These are phyloP conservation scores for Yoshiicerus persimilis DNA, from an alignment of 1,140 invertebrate genomes.

Conservation along the genomic window DNA sequence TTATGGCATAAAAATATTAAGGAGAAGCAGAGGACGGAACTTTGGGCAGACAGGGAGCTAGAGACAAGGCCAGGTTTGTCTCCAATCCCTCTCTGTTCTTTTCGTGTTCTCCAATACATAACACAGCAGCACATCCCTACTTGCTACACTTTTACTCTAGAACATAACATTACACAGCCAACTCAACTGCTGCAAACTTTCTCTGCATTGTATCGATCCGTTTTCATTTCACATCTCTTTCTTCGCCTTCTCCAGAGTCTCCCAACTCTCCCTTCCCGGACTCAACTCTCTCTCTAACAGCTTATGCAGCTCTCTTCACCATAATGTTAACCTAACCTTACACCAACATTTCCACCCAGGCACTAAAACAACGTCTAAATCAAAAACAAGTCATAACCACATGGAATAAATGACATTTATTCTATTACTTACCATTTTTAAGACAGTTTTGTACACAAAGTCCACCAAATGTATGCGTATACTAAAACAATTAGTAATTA, in stretches of 20 bases:
- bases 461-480: too few relatives aligned
- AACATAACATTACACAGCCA: background rate
- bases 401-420: background rate
- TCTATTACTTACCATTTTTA: background rate
- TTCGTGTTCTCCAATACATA: background rate
- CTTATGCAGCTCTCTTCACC: background rate
- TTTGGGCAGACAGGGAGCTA: background rate
- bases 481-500: too few relatives aligned
- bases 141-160: background rate
- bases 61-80: background rate
- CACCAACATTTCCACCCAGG: background rate
- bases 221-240: slow-evolving; percentile 20
- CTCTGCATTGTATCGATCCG: slow-evolving; percentile 48
- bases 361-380: too few relatives aligned
- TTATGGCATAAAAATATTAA: background rate
- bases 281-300: background rate
- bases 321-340: background rate
- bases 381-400: too few relatives aligned
- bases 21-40: background rate
- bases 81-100: background rate
- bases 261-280: background rate
- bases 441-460: background rate
- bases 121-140: background rate
- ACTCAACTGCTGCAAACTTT: slow-evolving; percentile 42
- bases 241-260: slow-evolving; percentile 2